phyloP scores from a whole-genome alignment of 2,797 vertebrate species.

The Oreochromis mossambicus region DNA sequence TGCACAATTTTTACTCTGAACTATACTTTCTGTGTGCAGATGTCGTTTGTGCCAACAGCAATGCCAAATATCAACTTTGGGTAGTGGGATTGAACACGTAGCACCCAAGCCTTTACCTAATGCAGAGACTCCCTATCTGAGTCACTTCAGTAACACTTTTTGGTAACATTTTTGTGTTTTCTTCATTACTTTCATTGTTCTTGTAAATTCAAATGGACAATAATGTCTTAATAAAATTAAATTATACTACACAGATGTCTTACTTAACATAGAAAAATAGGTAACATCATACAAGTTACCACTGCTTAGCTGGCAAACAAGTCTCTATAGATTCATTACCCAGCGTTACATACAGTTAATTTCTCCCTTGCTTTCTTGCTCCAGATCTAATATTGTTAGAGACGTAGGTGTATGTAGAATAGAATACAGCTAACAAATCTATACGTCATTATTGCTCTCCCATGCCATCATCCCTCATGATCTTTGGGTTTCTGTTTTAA shows the following conservation, averaged over 20 bases:
- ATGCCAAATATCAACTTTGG: neutral
- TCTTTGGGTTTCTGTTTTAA: neutral
- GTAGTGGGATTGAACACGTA: neutral
- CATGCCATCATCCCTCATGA: neutral
- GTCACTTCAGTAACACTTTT: neutral
- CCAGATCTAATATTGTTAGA: neutral
- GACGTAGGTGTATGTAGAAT: neutral
- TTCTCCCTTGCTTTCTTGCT: neutral
- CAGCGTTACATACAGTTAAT: neutral
- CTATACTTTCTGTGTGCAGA: neutral
- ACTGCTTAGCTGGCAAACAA: neutral
- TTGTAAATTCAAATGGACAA: neutral
- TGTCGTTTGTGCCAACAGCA: neutral
- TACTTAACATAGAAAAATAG: neutral
- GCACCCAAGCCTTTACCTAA: neutral
- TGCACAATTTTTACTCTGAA: neutral
- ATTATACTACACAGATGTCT: neutral
- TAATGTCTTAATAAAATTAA: neutral
- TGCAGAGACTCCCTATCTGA: neutral
- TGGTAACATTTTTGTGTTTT: neutral
- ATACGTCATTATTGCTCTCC: neutral
- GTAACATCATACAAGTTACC: neutral
- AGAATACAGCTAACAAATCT: rapidly evolving
- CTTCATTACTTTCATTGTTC: neutral
- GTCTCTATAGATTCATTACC: neutral